Evolutionary conservation across 2,797 vertebrate genomes (phyloP).

Genomic region (Microcaecilia unicolor): DNA sequence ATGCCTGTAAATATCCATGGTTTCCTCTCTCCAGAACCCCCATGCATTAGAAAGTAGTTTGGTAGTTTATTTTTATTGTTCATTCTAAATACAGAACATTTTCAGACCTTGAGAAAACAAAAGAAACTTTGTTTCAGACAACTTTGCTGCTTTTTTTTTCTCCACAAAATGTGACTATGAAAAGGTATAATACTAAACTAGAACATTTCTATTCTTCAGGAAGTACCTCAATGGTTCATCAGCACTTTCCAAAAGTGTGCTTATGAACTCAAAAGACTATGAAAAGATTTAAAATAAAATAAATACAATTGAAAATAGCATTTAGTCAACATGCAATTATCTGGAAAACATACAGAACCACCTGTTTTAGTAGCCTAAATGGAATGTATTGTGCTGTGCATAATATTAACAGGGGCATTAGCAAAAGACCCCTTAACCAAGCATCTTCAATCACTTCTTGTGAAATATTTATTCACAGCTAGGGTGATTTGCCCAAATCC

Average conservation of each 20-base stretch:
- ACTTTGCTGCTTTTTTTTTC: slow-evolving; percentile 49
- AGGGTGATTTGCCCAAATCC: too few relatives aligned
- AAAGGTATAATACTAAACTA: slow-evolving; percentile 43
- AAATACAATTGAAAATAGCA: slow-evolving; percentile 3
- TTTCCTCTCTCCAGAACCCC: slow-evolving; percentile 56
- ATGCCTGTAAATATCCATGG: slow-evolving; percentile 60
- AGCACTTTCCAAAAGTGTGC: slow-evolving; percentile 36
- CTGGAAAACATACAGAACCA: slow-evolving; percentile 35
- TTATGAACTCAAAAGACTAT: slow-evolving; percentile 40
- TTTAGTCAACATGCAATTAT: slow-evolving; percentile 37
- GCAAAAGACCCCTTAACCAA: too few relatives aligned
- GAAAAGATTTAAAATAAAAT: slow-evolving; percentile 45
- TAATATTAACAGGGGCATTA: too few relatives aligned
- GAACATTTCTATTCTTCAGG: slow-evolving; percentile 45
- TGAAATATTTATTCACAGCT: too few relatives aligned
- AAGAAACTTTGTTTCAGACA: slow-evolving; percentile 54
- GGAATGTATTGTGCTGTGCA: too few relatives aligned
- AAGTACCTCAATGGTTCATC: slow-evolving; percentile 44
- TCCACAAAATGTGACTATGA: slow-evolving; percentile 48
- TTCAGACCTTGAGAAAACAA: slow-evolving; percentile 58
- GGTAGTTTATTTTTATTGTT: slow-evolving; percentile 70
- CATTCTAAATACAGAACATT: slow-evolving; percentile 57
- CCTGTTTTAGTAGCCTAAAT: too few relatives aligned
- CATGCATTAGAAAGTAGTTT: slow-evolving; percentile 56
- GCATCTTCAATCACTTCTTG: too few relatives aligned